These are phyloP conservation scores for Sinocyclocheilus anophthalmus DNA, from an alignment of 2,113 vertebrate genomes.

Conservation along the genomic window DNA sequence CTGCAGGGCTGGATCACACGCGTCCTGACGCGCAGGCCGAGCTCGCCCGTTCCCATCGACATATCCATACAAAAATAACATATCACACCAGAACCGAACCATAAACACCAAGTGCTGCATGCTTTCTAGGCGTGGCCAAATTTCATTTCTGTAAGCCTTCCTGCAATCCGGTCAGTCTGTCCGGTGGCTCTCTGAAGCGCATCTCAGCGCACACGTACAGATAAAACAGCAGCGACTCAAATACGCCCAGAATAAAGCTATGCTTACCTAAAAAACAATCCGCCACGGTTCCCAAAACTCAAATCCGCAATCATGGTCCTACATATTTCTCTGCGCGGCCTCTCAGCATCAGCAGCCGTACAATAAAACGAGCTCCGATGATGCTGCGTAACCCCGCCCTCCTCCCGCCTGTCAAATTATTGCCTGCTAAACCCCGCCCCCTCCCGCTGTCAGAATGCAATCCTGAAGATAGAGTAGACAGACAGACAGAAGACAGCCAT, in stretches of 20 bases:
- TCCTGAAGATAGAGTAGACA: too few relatives aligned
- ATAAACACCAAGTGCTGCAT: background rate
- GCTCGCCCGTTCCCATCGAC: background rate
- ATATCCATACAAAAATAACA: background rate
- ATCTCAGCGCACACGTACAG: background rate
- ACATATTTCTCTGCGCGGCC: slow-evolving; percentile 30
- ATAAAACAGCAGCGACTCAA: background rate
- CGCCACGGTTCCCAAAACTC: slow-evolving; percentile 43
- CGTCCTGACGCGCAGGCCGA: slow-evolving; percentile 10
- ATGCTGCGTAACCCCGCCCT: slow-evolving; percentile 76
- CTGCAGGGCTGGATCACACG: slow-evolving; percentile 2
- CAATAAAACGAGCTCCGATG: slow-evolving; percentile 69
- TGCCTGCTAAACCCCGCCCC: slow-evolving; percentile 72
- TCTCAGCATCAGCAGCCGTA: slow-evolving; percentile 74
- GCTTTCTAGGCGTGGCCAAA: background rate
- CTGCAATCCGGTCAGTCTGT: background rate
- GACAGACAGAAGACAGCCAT: too few relatives aligned
- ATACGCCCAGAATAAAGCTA: background rate
- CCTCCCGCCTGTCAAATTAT: slow-evolving; percentile 53
- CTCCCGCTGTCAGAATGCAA: slow-evolving; percentile 61
- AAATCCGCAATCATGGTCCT: slow-evolving; percentile 59
- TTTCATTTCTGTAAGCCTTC: background rate
- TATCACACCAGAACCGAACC: background rate
- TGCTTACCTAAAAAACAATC: slow-evolving; percentile 66
- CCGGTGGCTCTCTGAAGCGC: background rate